phyloP scores from a whole-genome alignment of 2,797 vertebrate species.

The Carduelis carduelis region DNA sequence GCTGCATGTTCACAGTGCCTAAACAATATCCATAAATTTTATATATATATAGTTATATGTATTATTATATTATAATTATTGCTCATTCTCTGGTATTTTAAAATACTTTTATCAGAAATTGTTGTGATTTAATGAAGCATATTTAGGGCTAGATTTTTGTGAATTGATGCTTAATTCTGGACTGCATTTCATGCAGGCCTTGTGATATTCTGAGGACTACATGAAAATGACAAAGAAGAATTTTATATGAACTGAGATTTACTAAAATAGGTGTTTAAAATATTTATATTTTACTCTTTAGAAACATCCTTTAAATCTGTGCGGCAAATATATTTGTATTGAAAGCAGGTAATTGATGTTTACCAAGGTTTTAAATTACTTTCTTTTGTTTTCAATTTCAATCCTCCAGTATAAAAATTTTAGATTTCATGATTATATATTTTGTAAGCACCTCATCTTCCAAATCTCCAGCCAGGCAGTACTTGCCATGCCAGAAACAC shows the following conservation, averaged over 20 bases:
- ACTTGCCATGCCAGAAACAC: background rate
- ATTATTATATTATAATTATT: background rate
- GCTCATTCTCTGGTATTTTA: background rate
- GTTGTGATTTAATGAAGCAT: background rate
- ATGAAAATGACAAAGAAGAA: background rate
- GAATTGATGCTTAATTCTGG: background rate
- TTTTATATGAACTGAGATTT: background rate
- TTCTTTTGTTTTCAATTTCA: background rate
- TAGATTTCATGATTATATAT: background rate
- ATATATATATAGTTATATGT: background rate
- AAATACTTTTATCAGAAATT: background rate
- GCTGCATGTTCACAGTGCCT: background rate
- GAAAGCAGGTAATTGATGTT: background rate
- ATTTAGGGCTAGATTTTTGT: background rate
- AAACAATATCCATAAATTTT: no score
- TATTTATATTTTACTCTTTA: background rate
- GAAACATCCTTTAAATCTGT: fast-evolving
- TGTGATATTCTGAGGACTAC: background rate
- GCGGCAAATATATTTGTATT: background rate
- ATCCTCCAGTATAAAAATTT: background rate
- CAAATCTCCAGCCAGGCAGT: background rate
- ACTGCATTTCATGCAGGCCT: background rate
- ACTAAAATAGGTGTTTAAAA: background rate
- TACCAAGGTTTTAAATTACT: background rate
- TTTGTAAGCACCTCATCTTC: background rate